Conservation (phyloP, 2,113 vertebrate species). For the Grus americana region DNA sequence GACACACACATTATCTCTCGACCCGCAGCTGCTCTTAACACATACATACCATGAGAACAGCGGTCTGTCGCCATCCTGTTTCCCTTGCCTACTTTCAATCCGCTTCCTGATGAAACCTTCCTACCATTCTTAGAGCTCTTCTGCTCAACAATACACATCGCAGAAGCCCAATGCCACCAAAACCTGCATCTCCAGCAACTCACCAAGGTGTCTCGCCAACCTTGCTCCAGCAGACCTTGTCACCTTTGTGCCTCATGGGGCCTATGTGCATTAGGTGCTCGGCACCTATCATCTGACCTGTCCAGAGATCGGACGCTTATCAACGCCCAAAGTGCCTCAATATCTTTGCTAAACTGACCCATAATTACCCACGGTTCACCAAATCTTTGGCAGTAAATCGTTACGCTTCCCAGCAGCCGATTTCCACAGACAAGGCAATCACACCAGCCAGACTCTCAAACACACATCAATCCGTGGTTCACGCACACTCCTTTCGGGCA, state of each 20-base stretch:
- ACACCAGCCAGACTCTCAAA: not conserved
- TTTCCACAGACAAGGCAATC: not conserved
- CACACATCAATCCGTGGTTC: not conserved
- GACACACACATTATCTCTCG: not conserved
- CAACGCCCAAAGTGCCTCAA: not conserved
- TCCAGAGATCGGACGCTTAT: not conserved
- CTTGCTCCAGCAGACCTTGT: not conserved
- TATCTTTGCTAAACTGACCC: not conserved
- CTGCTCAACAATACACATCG: not conserved
- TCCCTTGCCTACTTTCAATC: not conserved
- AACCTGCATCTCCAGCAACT: not conserved
- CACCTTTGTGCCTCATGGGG: not conserved
- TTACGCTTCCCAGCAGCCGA: not conserved
- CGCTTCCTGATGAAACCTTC: not conserved
- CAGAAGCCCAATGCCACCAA: not conserved
- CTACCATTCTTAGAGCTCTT: not conserved
- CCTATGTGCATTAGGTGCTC: fast-evolving
- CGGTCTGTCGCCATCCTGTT: not conserved
- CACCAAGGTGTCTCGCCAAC: not conserved
- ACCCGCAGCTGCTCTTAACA: not conserved
- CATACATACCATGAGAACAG: not conserved
- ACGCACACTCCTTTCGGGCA: not conserved
- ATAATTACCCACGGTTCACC: not conserved
- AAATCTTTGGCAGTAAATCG: not conserved
- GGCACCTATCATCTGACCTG: not conserved